Percentiles rank a stretch among this genome's conserved stretches.
These are phyloP conservation scores for Micrastur ruficollis DNA, from an alignment of 2,797 vertebrate genomes.

Conservation along the genomic window DNA sequence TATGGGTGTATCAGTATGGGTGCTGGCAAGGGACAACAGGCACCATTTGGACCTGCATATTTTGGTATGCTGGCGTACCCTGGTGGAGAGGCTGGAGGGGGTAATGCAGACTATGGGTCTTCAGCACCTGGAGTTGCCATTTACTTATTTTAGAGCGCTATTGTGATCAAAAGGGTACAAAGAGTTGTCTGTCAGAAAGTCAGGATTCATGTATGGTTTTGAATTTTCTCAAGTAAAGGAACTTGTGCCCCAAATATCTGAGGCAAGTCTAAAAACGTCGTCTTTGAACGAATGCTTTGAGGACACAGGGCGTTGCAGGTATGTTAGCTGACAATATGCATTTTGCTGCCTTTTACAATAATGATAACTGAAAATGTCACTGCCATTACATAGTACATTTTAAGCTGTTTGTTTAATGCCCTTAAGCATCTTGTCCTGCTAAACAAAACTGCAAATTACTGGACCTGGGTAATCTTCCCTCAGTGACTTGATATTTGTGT, in stretches of 20 bases:
- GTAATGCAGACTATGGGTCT: not conserved
- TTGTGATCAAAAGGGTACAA: not conserved
- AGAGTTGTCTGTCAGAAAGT: not conserved
- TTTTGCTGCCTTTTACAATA: constrained; percentile 71
- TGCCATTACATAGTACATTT: constrained; percentile 54
- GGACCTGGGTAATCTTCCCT: constrained; percentile 60
- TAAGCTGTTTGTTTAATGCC: constrained; percentile 60
- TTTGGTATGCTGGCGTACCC: not conserved
- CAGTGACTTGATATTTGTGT: constrained; percentile 65
- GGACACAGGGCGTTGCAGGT: not conserved
- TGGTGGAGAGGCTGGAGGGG: not conserved
- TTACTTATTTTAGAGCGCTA: not conserved
- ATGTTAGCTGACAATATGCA: constrained; percentile 48
- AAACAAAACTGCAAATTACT: constrained; percentile 68
- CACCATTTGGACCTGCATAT: rapidly evolving
- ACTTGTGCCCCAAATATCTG: not conserved
- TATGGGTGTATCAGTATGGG: not conserved
- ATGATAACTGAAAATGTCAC: constrained; percentile 72
- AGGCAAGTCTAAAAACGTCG: not conserved
- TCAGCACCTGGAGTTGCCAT: not conserved
- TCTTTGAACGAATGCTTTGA: constrained; percentile 8
- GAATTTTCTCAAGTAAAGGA: not conserved
- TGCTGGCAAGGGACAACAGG: not conserved
- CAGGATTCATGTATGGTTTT: not conserved
- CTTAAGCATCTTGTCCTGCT: constrained; percentile 65